A percentile compares a stretch with the other conserved stretches of the same genome.
These are phyloP conservation scores for Drosophila malerkotliana DNA, from an alignment of 1,140 invertebrate genomes.

Conservation along the genomic window DNA sequence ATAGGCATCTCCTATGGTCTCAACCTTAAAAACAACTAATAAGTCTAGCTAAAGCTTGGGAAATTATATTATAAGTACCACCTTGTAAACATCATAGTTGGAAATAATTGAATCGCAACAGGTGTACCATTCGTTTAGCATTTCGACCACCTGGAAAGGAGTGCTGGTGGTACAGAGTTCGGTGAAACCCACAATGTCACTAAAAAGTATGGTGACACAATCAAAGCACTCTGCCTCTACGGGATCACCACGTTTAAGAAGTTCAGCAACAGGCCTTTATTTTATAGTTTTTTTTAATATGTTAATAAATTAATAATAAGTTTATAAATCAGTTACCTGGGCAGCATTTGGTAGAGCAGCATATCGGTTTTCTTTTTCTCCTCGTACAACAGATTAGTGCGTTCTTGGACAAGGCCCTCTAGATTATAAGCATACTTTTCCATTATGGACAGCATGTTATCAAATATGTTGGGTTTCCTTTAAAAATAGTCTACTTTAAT, in stretches of 20 bases:
- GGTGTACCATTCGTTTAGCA: slow-evolving; percentile 95
- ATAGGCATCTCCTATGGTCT: slow-evolving; percentile 98
- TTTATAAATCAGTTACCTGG: slow-evolving; percentile 86
- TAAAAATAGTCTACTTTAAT: neutral
- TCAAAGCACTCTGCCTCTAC: slow-evolving; percentile 95
- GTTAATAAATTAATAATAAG: neutral
- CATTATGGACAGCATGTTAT: slow-evolving; percentile 97
- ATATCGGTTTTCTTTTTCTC: slow-evolving; percentile 97
- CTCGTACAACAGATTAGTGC: slow-evolving; percentile 94
- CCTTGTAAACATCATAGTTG: slow-evolving; percentile 96
- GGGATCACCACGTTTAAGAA: slow-evolving; percentile 92
- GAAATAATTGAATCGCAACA: slow-evolving; percentile 96
- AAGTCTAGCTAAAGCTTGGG: too few relatives aligned
- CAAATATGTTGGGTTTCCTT: slow-evolving; percentile 95
- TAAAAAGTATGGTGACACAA: slow-evolving; percentile 96
- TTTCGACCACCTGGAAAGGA: slow-evolving; percentile 93
- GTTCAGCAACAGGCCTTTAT: slow-evolving; percentile 94
- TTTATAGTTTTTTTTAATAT: too few relatives aligned
- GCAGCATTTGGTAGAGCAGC: slow-evolving; percentile 94
- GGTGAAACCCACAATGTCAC: slow-evolving; percentile 98
- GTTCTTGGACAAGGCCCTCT: slow-evolving; percentile 94
- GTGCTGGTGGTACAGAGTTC: slow-evolving; percentile 94
- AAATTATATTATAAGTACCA: slow-evolving; percentile 84
- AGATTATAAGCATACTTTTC: slow-evolving; percentile 97
- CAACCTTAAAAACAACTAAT: slow-evolving; percentile 85